A percentile compares a stretch with the other conserved stretches of the same genome.
phyloP scores from a whole-genome alignment of 2,888 invertebrate species.

The Lycaena phlaeas region DNA sequence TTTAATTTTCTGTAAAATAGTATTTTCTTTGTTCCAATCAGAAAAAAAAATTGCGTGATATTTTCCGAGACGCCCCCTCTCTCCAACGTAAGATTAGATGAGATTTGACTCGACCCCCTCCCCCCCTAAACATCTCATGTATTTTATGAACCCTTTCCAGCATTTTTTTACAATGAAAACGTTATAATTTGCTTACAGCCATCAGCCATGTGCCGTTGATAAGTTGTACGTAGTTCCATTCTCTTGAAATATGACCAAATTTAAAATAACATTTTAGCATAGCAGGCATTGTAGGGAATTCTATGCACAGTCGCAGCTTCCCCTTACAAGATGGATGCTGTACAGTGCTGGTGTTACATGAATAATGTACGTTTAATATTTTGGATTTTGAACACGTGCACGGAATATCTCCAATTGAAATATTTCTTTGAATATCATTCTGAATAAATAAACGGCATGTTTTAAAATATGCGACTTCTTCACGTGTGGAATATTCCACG shows the following conservation, averaged over 20 bases:
- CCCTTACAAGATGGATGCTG: slow-evolving; percentile 17
- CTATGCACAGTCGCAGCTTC: slow-evolving; percentile 7
- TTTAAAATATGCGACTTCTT: no score
- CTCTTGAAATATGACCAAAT: slow-evolving; percentile 14
- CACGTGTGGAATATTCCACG: no score
- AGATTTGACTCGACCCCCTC: no score
- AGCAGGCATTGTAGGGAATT: slow-evolving; percentile 15
- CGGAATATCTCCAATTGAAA: slow-evolving; percentile 19
- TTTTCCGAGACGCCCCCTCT: no score
- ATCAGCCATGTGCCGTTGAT: neutral
- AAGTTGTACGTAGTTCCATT: slow-evolving; percentile 10
- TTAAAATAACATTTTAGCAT: slow-evolving; percentile 18
- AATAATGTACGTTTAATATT: slow-evolving; percentile 26
- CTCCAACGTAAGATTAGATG: no score
- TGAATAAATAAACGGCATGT: neutral
- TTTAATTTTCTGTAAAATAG: no score
- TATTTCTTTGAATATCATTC: slow-evolving; percentile 13
- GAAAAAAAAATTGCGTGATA: no score
- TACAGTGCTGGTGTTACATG: slow-evolving; percentile 14
- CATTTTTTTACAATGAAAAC: neutral
- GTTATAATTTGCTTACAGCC: slow-evolving; percentile 1
- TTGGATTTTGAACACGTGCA: slow-evolving; percentile 23
- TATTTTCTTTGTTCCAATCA: no score
- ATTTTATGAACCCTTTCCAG: no score
- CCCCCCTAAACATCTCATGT: no score